Evolutionary conservation across 2,113 vertebrate species (phyloP).

Genomic region (Sylvietta virens): DNA sequence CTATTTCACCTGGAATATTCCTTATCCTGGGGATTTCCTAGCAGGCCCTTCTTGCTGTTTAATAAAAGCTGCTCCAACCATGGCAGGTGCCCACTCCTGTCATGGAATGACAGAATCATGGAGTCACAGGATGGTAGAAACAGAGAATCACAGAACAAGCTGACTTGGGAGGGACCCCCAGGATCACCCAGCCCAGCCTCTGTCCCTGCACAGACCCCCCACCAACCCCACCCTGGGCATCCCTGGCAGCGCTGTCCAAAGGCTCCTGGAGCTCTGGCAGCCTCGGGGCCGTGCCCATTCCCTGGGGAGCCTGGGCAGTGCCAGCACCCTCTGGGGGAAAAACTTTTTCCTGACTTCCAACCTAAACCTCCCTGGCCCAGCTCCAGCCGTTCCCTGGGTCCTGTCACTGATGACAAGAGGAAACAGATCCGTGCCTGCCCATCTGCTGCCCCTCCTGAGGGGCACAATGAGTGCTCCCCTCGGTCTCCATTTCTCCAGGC

Average conservation of each 20-base stretch:
- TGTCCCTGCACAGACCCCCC: not conserved
- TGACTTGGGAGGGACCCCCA: accelerated
- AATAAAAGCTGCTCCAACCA: not conserved
- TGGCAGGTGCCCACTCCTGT: not conserved
- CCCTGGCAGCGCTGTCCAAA: not conserved
- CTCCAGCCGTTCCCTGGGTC: accelerated
- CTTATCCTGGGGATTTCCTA: not conserved
- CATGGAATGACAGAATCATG: not conserved
- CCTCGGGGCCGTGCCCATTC: not conserved
- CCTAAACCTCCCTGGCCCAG: not conserved
- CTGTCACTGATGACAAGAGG: not conserved
- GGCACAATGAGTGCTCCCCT: not conserved
- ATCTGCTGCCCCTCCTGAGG: not conserved
- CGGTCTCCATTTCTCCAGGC: not conserved
- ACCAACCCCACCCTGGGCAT: not conserved
- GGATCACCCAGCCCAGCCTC: accelerated
- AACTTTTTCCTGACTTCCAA: accelerated
- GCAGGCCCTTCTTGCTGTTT: not conserved
- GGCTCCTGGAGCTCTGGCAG: not conserved
- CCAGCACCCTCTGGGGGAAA: not conserved
- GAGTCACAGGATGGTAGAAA: accelerated
- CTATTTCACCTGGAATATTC: not conserved
- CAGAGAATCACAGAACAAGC: not conserved
- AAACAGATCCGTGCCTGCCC: not conserved
- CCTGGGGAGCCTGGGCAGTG: not conserved